A percentile compares a stretch with the other conserved stretches of the same genome.
Evolutionary conservation across 2,797 vertebrate genomes (phyloP).

Genomic region (Borostomias antarcticus): DNA sequence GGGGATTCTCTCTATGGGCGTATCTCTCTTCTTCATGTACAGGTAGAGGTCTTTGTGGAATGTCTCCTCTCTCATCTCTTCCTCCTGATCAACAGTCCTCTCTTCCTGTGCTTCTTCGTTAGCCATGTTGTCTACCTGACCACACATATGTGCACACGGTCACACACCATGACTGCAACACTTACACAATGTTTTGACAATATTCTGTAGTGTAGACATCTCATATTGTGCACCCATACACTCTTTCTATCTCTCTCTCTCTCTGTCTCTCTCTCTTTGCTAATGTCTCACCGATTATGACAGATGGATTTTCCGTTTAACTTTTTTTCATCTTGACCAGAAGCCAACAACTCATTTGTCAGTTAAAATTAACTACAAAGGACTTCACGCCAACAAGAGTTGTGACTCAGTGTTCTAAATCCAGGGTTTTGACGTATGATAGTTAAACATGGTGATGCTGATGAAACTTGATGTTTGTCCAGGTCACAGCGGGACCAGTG

Average conservation of each 20-base stretch:
- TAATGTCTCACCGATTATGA: not conserved
- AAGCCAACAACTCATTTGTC: not conserved
- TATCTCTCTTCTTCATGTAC: conserved; percentile 78
- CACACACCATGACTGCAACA: not conserved
- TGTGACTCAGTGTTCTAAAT: not conserved
- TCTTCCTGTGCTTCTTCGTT: conserved; percentile 36
- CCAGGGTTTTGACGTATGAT: conserved; percentile 35
- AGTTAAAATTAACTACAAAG: not conserved
- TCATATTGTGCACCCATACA: not conserved
- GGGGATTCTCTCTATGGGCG: conserved; percentile 78
- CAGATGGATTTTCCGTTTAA: not conserved
- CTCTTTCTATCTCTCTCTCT: too few relatives aligned
- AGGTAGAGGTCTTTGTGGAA: conserved; percentile 77
- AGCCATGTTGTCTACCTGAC: conserved; percentile 52
- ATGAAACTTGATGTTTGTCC: conserved; percentile 22
- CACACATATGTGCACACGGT: not conserved
- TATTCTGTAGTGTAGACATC: not conserved
- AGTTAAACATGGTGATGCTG: conserved; percentile 23
- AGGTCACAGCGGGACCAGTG: not conserved
- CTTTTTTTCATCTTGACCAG: not conserved
- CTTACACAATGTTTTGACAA: not conserved
- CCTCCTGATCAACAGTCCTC: conserved; percentile 19
- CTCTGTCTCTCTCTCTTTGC: not conserved
- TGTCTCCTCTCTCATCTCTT: conserved; percentile 61
- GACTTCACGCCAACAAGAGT: not conserved